These are phyloP conservation scores for Lutjanus argentimaculatus DNA, from an alignment of 2,797 vertebrate genomes.

Conservation along the genomic window DNA sequence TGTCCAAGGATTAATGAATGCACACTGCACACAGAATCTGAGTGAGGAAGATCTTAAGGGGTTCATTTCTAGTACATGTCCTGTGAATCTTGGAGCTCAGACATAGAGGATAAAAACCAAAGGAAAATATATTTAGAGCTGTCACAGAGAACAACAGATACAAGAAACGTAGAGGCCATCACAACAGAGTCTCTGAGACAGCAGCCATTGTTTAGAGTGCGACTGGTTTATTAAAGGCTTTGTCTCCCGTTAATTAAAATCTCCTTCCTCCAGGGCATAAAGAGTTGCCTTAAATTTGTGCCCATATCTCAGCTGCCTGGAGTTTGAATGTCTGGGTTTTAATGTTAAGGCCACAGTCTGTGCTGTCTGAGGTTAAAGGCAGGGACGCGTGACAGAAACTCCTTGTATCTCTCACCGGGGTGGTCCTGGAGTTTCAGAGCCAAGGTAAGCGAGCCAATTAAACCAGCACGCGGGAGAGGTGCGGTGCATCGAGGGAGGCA, in stretches of 20 bases:
- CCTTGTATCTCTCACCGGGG: constrained; percentile 56
- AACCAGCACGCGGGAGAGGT: constrained; percentile 2
- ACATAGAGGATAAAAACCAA: constrained; percentile 4
- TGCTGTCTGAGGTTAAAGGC: constrained; percentile 45
- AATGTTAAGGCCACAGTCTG: constrained; percentile 39
- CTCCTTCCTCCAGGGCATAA: constrained; percentile 51
- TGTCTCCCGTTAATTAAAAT: constrained; percentile 78
- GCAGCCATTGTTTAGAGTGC: constrained; percentile 55
- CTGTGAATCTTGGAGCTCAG: constrained; percentile 2
- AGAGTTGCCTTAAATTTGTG: constrained; percentile 46
- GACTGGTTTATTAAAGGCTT: constrained; percentile 64
- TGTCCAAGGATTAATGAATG: constrained; percentile 38
- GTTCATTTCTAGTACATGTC: constrained; percentile 12
- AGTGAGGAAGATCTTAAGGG: constrained; percentile 8
- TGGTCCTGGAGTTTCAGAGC: constrained; percentile 54
- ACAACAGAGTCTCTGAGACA: constrained; percentile 26
- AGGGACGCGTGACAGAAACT: constrained; percentile 54
- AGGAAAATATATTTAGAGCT: constrained; percentile 7
- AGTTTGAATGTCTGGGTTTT: constrained; percentile 47
- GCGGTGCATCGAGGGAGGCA: constrained; percentile 5
- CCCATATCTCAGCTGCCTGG: constrained; percentile 49
- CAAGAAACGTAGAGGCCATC: constrained; percentile 4
- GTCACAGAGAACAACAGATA: constrained; percentile 7
- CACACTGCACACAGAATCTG: constrained; percentile 15
- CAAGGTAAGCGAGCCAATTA: constrained; percentile 58